These are phyloP conservation scores for Cybosia mesomella DNA, from an alignment of 2,888 invertebrate species.

Conservation along the genomic window DNA sequence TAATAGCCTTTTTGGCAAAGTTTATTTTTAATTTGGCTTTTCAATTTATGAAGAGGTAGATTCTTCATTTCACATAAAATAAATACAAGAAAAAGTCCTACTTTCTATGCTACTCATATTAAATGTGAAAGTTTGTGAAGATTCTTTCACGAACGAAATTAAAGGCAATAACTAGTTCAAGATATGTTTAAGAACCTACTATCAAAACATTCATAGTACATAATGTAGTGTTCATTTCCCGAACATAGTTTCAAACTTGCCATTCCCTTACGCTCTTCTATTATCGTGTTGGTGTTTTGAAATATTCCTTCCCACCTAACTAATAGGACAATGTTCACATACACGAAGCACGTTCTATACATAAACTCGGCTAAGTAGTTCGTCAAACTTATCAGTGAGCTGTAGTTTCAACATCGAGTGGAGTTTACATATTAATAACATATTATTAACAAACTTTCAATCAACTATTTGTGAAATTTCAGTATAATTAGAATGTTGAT, in stretches of 20 bases:
- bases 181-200: not conserved
- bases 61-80: no score
- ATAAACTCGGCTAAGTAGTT: constrained; percentile 29
- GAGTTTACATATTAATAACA: constrained; percentile 39
- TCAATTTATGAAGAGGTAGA: no score
- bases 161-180: no score
- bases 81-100: no score
- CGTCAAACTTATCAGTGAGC: constrained; percentile 39
- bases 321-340: constrained; percentile 15
- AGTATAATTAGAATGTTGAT: constrained; percentile 6
- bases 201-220: not conserved
- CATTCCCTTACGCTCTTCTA: not conserved
- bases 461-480: constrained; percentile 29
- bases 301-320: constrained; percentile 10
- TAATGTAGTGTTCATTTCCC: not conserved
- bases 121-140: no score
- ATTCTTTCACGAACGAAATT: no score
- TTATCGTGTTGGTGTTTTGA: constrained; percentile 8
- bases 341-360: constrained; percentile 15
- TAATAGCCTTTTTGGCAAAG: no score
- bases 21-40: no score
- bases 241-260: constrained; percentile 12
- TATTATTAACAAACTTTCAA: constrained; percentile 37
- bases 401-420: constrained; percentile 11
- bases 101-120: no score